Evolutionary conservation across 2,113 vertebrate species (phyloP).

Genomic region (Mohoua ochrocephala): DNA sequence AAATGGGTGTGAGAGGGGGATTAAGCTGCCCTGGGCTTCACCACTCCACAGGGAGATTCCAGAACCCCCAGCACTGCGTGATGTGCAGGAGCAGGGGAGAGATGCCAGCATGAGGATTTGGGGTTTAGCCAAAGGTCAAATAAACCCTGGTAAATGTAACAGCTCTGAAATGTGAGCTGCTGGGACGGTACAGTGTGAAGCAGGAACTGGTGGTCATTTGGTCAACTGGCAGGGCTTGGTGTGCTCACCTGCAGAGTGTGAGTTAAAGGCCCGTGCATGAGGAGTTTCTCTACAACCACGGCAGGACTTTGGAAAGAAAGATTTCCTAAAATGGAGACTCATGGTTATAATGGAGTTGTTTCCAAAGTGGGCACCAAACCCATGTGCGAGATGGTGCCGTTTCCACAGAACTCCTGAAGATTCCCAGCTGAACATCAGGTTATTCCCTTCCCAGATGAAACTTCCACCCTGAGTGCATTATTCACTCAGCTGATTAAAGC

Average conservation of each 20-base stretch:
- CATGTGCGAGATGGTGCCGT: background rate
- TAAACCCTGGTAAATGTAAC: background rate
- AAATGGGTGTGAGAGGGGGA: background rate
- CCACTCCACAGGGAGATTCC: background rate
- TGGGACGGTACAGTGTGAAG: background rate
- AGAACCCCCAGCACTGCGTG: accelerated
- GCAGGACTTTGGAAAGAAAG: background rate
- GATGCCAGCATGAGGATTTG: background rate
- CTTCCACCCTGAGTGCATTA: background rate
- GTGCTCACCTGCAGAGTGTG: background rate
- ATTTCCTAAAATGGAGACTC: background rate
- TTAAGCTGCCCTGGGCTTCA: background rate
- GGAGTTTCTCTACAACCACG: background rate
- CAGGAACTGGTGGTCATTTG: background rate
- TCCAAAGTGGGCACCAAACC: background rate
- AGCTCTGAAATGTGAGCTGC: background rate
- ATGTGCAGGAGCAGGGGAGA: background rate
- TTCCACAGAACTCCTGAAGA: background rate
- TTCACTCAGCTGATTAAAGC: background rate
- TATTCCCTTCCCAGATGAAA: background rate
- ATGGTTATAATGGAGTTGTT: background rate
- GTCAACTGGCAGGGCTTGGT: background rate
- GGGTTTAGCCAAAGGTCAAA: background rate
- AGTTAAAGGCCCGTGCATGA: background rate
- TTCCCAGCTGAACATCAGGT: background rate